phyloP scores from a whole-genome alignment of 2,888 invertebrate genomes.

The Colostygia pectinataria region DNA sequence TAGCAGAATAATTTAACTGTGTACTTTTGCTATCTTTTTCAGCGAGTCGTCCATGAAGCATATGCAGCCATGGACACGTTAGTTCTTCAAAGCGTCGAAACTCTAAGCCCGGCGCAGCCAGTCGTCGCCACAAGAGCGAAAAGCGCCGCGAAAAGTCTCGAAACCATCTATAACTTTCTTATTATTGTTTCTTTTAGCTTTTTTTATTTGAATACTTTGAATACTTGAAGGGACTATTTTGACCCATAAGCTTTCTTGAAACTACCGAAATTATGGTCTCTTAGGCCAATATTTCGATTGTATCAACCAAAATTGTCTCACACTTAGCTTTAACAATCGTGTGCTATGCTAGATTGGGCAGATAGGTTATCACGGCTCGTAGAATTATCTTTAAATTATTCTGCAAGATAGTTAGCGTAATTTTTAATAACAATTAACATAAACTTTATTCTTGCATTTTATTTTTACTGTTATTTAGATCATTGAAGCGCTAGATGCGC shows the following conservation, averaged over 20 bases:
- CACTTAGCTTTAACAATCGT: too few species aligned
- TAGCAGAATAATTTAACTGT: background rate
- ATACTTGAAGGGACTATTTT: constrained; percentile 12
- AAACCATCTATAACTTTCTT: background rate
- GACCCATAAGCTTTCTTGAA: constrained; percentile 17
- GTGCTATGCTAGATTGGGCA: background rate
- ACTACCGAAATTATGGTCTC: background rate
- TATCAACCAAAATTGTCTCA: too few species aligned
- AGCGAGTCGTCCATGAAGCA: constrained; percentile 71
- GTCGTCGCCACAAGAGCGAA: constrained; percentile 34
- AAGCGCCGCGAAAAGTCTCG: background rate
- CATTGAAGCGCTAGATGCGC: background rate
- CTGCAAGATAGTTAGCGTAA: constrained; percentile 8
- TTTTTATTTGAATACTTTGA: constrained; percentile 12
- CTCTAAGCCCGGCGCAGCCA: constrained; percentile 31
- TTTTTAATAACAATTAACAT: too few species aligned
- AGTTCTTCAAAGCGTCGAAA: constrained; percentile 55
- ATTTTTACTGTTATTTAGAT: too few species aligned
- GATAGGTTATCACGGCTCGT: background rate
- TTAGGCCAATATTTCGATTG: background rate
- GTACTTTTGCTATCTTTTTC: constrained; percentile 23
- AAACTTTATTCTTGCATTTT: too few species aligned
- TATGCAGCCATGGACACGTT: constrained; percentile 72
- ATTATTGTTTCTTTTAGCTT: constrained; percentile 11
- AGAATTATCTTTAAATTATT: background rate